phyloP scores from a whole-genome alignment of 2,888 invertebrate genomes.

The Alsophila aescularia region DNA sequence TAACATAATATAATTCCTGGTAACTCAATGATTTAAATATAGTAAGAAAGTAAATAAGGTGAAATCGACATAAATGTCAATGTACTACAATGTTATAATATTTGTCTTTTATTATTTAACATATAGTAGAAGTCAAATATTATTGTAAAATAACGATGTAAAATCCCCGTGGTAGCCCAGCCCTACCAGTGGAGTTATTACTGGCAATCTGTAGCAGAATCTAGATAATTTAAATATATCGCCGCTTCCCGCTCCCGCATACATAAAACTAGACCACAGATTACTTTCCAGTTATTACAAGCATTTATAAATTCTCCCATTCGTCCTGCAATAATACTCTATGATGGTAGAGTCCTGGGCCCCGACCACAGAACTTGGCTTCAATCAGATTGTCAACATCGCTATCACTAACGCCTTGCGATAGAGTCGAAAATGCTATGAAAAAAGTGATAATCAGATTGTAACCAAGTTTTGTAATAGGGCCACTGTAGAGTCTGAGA shows the following conservation, averaged over 20 bases:
- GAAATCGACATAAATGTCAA: not conserved
- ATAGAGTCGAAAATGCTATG: too few species aligned
- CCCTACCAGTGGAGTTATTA: constrained; percentile 7
- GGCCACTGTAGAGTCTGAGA: too few species aligned
- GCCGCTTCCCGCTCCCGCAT: constrained; percentile 14
- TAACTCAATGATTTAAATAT: too few species aligned
- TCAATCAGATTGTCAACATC: too few species aligned
- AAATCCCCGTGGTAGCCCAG: not conserved
- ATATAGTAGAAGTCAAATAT: not conserved
- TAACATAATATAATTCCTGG: too few species aligned
- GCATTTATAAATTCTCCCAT: not conserved
- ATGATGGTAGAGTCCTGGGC: not conserved
- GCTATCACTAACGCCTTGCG: too few species aligned
- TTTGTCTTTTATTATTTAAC: too few species aligned
- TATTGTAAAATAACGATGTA: not conserved
- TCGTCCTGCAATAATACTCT: not conserved
- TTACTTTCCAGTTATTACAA: not conserved
- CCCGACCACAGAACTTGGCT: too few species aligned
- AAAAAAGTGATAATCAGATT: too few species aligned
- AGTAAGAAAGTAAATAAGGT: too few species aligned
- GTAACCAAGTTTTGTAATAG: too few species aligned
- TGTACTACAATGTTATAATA: not conserved
- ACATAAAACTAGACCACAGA: not conserved
- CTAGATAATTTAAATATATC: constrained; percentile 31
- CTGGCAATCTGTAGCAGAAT: constrained; percentile 8